Percentiles rank a stretch among this genome's conserved stretches.
Conservation (phyloP, 2,797 vertebrate species). For the Coregonus sp. region DNA sequence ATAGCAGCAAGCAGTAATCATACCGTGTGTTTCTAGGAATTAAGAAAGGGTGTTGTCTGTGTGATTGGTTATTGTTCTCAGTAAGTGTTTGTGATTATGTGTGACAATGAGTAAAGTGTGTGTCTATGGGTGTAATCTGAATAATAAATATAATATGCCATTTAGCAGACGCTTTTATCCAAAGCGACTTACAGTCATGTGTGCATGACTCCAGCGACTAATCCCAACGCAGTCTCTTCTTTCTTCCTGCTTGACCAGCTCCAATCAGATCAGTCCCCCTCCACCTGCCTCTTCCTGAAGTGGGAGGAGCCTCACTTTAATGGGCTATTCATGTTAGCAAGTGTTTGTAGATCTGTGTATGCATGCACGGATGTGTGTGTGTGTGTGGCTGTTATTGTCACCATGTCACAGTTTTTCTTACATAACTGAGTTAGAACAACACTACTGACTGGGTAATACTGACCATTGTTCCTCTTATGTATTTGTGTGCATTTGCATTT, state of each 20-base stretch:
- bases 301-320: slow-evolving; percentile 96
- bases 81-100: slow-evolving; percentile 5
- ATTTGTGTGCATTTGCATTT: slow-evolving; percentile 8
- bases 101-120: not conserved
- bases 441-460: slow-evolving; percentile 9
- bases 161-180: too few relatives aligned
- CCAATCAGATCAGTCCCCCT: slow-evolving; percentile 75
- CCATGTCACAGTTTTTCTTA: slow-evolving; percentile 53
- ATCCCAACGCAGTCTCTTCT: slow-evolving; percentile 80
- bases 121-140: not conserved
- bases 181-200: too few relatives aligned
- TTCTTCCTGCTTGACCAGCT: slow-evolving; percentile 82
- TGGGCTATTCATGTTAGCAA: slow-evolving; percentile 60
- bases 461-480: not conserved
- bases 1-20: not conserved
- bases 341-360: slow-evolving; percentile 7
- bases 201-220: slow-evolving; percentile 78
- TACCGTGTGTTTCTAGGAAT: not conserved
- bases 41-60: not conserved
- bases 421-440: slow-evolving; percentile 42
- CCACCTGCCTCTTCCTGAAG: slow-evolving; percentile 88
- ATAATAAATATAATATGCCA: too few relatives aligned
- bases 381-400: slow-evolving; percentile 5
- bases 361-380: not conserved
- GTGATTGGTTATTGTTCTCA: not conserved